Percentiles rank a stretch among this genome's conserved stretches.
These are phyloP conservation scores for Onychomys leucogaster DNA, from an alignment of 2,797 vertebrate genomes.

Conservation along the genomic window DNA sequence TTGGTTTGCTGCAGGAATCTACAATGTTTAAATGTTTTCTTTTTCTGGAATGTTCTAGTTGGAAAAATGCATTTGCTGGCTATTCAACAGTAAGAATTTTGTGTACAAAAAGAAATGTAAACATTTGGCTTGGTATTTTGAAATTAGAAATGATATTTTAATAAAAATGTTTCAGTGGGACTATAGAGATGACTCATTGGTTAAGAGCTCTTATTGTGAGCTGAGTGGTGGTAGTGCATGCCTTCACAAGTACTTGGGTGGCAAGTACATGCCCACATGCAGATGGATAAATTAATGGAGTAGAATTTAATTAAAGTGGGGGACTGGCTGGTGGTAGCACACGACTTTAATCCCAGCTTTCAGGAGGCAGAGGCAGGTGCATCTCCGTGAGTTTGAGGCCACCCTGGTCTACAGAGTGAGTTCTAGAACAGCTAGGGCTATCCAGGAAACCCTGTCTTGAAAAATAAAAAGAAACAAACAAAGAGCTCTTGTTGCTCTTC, in stretches of 20 bases:
- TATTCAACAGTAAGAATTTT: conserved; percentile 60
- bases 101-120: conserved; percentile 46
- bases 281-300: background rate
- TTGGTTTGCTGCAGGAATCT: conserved; percentile 22
- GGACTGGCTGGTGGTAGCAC: background rate
- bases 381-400: background rate
- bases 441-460: background rate
- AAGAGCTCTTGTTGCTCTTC: background rate
- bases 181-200: background rate
- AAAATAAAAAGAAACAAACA: background rate
- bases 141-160: conserved; percentile 56
- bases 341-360: background rate
- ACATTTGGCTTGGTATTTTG: conserved; percentile 65
- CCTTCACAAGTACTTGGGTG: background rate
- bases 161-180: background rate
- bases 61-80: background rate
- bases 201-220: background rate
- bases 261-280: background rate
- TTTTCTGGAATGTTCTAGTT: conserved; percentile 56
- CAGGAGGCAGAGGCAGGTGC: background rate
- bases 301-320: background rate
- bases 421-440: background rate
- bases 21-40: conserved; percentile 6
- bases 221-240: background rate
- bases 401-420: background rate